Conservation (phyloP, 2,113 vertebrate species). For the Addax nasomaculatus region DNA sequence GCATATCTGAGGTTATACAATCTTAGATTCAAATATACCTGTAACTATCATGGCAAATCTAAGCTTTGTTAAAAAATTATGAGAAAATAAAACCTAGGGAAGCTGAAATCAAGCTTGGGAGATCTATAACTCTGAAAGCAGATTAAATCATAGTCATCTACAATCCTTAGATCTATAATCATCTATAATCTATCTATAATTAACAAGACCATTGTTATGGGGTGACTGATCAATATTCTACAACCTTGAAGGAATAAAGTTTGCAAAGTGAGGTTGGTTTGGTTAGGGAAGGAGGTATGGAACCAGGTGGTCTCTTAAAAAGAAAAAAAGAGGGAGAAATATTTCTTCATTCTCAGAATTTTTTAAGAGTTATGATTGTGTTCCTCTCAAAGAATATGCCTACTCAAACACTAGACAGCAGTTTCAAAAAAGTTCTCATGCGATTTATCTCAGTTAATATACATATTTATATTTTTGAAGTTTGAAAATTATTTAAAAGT, state of each 20-base stretch:
- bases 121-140: neutral
- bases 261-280: neutral
- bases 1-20: neutral
- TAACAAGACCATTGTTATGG: neutral
- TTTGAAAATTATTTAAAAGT: neutral
- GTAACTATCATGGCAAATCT: neutral
- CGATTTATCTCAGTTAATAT: neutral
- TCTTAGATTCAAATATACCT: neutral
- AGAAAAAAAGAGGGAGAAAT: neutral
- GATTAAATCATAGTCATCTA: neutral
- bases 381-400: neutral
- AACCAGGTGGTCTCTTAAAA: neutral
- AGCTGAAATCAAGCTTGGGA: neutral
- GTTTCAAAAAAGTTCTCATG: neutral
- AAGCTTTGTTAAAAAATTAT: neutral
- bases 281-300: rapidly evolving
- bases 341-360: neutral
- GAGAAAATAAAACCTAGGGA: neutral
- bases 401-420: neutral
- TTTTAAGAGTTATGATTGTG: neutral
- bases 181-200: neutral
- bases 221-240: neutral
- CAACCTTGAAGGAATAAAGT: neutral
- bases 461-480: neutral
- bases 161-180: neutral